A percentile compares a stretch with the other conserved stretches of the same genome.
Conservation (phyloP, 2,113 vertebrate species). For the Spea multiplicata region DNA sequence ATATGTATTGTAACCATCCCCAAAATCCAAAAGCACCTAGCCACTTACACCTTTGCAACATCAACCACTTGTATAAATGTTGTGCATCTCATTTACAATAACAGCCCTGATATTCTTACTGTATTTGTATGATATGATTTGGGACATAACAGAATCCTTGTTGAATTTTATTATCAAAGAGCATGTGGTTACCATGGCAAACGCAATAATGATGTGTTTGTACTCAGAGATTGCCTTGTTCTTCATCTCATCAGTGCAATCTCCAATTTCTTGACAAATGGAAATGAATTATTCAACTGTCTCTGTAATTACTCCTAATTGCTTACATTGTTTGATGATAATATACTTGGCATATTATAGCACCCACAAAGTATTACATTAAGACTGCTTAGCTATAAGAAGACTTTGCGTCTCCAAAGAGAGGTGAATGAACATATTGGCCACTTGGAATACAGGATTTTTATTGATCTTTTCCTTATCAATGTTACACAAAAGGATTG, state of each 20-base stretch:
- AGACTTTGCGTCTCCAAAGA: neutral
- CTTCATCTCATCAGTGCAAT: slow-evolving; percentile 15
- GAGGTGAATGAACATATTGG: neutral
- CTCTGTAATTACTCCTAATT: slow-evolving; percentile 26
- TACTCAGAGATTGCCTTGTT: neutral
- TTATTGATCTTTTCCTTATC: no score
- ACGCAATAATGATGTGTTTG: slow-evolving; percentile 16
- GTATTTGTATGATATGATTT: no score
- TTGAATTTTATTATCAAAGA: no score
- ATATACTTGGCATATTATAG: slow-evolving; percentile 1
- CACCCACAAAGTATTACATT: neutral
- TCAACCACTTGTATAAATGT: no score
- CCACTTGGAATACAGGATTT: neutral
- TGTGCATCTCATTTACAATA: no score
- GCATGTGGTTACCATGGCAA: slow-evolving; percentile 32
- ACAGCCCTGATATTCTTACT: no score
- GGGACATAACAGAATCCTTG: no score
- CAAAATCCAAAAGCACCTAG: no score
- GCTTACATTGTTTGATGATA: slow-evolving; percentile 10
- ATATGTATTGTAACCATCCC: no score
- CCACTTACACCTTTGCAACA: no score
- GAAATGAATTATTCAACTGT: slow-evolving; percentile 28
- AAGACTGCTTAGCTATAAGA: neutral
- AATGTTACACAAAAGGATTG: no score
- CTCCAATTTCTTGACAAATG: slow-evolving; percentile 29